Evolutionary conservation across 2,113 vertebrate species (phyloP).

Genomic region (Pelmatolapia mariae): DNA sequence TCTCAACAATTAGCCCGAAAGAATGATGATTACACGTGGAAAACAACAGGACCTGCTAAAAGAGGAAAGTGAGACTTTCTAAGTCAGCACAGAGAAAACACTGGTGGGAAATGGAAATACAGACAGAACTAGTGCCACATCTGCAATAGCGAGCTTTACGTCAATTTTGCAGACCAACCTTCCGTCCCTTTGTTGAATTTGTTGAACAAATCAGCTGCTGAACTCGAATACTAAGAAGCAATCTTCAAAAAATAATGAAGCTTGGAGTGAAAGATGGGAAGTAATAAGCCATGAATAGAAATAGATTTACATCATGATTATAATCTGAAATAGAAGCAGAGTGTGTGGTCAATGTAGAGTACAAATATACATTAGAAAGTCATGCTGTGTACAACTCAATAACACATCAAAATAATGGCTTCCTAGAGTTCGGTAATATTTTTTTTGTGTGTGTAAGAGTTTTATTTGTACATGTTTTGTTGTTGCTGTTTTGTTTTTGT

Average conservation of each 20-base stretch:
- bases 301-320: slow-evolving; percentile 51
- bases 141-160: background rate
- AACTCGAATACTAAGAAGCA: slow-evolving; percentile 41
- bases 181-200: background rate
- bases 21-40: background rate
- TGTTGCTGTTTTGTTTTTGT: background rate
- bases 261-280: slow-evolving; percentile 60
- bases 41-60: background rate
- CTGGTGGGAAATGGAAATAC: background rate
- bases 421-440: slow-evolving; percentile 30
- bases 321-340: slow-evolving; percentile 36
- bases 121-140: background rate
- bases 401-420: slow-evolving; percentile 38
- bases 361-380: slow-evolving; percentile 64
- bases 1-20: background rate
- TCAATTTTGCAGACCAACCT: background rate
- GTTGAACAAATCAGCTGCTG: slow-evolving; percentile 6
- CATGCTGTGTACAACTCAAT: slow-evolving; percentile 34
- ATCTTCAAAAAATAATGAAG: slow-evolving; percentile 61
- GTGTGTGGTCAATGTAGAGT: slow-evolving; percentile 64
- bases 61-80: background rate
- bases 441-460: background rate
- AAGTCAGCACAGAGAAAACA: background rate
- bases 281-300: slow-evolving; percentile 61
- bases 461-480: background rate